Percentiles rank a stretch among this genome's conserved stretches.
phyloP scores from a whole-genome alignment of 2,888 invertebrate genomes.

The Dolichomitus sp. region DNA sequence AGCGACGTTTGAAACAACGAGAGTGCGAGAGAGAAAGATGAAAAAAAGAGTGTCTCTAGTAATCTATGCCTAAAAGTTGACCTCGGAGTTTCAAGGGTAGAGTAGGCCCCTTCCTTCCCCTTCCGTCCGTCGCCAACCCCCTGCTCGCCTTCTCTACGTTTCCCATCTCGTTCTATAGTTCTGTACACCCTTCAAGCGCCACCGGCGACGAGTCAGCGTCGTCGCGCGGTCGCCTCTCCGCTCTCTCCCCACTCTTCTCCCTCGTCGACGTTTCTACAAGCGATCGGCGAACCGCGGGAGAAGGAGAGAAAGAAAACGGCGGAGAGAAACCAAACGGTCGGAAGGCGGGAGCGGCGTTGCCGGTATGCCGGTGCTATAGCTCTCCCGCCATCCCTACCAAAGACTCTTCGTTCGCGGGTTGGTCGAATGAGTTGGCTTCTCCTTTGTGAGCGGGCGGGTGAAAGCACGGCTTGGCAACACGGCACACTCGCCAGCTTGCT shows the following conservation, averaged over 20 bases:
- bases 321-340: constrained; percentile 61
- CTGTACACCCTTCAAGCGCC: constrained; percentile 65
- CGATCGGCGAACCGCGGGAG: constrained; percentile 38
- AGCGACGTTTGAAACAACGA: constrained; percentile 65
- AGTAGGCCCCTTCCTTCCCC: constrained; percentile 83
- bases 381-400: constrained; percentile 83
- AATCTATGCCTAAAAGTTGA: constrained; percentile 85
- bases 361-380: constrained; percentile 74
- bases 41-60: constrained; percentile 63
- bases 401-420: constrained; percentile 74
- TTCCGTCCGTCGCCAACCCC: constrained; percentile 72
- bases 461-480: constrained; percentile 84
- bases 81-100: constrained; percentile 87
- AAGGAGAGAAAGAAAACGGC: constrained; percentile 68
- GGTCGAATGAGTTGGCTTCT: constrained; percentile 81
- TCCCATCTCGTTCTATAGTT: constrained; percentile 31
- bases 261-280: constrained; percentile 47
- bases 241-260: constrained; percentile 32
- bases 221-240: constrained; percentile 43
- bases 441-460: constrained; percentile 86
- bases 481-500: constrained; percentile 79
- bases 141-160: constrained; percentile 25
- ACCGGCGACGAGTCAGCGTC: constrained; percentile 67
- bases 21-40: constrained; percentile 65
- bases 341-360: constrained; percentile 81